Conservation (phyloP, 2,113 vertebrate genomes). For the Zingel zingel region DNA sequence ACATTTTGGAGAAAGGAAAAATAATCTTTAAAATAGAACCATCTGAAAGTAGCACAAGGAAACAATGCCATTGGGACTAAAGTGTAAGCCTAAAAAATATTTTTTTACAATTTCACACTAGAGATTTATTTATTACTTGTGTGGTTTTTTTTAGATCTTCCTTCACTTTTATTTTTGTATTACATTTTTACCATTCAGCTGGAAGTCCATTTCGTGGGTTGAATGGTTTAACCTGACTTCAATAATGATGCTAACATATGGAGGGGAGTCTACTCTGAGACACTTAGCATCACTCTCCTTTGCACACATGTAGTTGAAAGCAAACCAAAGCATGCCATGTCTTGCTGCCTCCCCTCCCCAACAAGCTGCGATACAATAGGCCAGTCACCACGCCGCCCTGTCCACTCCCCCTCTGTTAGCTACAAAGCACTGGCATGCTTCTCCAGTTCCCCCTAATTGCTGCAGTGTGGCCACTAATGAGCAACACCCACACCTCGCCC, state of each 20-base stretch:
- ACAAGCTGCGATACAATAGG: constrained; percentile 47
- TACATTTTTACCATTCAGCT: background rate
- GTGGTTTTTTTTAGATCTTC: background rate
- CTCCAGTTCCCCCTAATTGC: constrained; percentile 55
- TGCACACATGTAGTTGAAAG: constrained; percentile 40
- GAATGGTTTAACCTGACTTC: constrained; percentile 10
- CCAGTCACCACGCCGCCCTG: constrained; percentile 30
- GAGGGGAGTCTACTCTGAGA: constrained; percentile 56
- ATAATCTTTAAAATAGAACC: too few relatives aligned
- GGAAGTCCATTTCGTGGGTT: background rate
- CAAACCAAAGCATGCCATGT: constrained; percentile 38
- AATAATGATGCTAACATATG: constrained; percentile 44
- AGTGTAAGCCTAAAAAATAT: background rate
- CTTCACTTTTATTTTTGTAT: background rate
- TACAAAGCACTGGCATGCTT: constrained; percentile 53
- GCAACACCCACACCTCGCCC: constrained; percentile 33
- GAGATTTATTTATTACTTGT: background rate
- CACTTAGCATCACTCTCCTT: constrained; percentile 29
- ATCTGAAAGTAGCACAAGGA: too few relatives aligned
- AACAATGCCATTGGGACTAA: too few relatives aligned
- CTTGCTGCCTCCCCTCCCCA: constrained; percentile 34
- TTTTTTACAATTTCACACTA: background rate
- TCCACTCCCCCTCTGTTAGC: constrained; percentile 50
- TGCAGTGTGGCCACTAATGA: constrained; percentile 64
- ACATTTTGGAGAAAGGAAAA: too few relatives aligned